A percentile compares a stretch with the other conserved stretches of the same genome.
Evolutionary conservation across 2,113 vertebrate species (phyloP).

Genomic region (Podilymbus podiceps): DNA sequence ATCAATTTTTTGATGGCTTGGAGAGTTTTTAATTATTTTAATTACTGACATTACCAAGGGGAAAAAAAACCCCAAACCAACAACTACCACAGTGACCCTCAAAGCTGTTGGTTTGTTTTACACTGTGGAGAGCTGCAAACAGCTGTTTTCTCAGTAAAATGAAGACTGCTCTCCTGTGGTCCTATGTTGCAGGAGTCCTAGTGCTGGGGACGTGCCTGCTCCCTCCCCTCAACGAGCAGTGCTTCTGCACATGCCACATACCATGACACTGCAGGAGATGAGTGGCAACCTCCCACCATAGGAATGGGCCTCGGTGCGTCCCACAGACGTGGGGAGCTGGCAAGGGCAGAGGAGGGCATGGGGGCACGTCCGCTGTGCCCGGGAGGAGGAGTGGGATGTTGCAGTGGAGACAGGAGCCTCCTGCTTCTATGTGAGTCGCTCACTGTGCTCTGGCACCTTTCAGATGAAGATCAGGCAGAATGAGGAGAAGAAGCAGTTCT

Average conservation of each 20-base stretch:
- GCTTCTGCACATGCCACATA: not conserved
- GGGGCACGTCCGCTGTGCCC: not conserved
- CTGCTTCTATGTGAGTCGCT: not conserved
- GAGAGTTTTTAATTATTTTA: not conserved
- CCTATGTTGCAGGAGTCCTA: rapidly evolving
- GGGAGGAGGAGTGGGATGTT: not conserved
- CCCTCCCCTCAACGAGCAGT: not conserved
- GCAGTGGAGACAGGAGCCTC: not conserved
- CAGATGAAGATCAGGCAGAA: conserved; percentile 74
- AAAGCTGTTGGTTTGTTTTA: not conserved
- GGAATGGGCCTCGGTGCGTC: not conserved
- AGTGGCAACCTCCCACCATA: not conserved
- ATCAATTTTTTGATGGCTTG: not conserved
- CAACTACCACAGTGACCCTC: not conserved
- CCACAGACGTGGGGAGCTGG: rapidly evolving
- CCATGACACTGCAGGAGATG: not conserved
- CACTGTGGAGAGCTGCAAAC: not conserved
- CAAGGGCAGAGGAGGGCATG: not conserved
- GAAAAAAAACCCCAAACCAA: not conserved
- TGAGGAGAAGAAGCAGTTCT: conserved; percentile 72
- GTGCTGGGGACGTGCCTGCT: not conserved
- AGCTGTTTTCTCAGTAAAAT: not conserved
- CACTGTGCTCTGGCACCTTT: not conserved
- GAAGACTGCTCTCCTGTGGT: not conserved
- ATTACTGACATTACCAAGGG: not conserved